A percentile compares a stretch with the other conserved stretches of the same genome.
These are phyloP conservation scores for Coleophora deauratella DNA, from an alignment of 2,888 invertebrate genomes.

Conservation along the genomic window DNA sequence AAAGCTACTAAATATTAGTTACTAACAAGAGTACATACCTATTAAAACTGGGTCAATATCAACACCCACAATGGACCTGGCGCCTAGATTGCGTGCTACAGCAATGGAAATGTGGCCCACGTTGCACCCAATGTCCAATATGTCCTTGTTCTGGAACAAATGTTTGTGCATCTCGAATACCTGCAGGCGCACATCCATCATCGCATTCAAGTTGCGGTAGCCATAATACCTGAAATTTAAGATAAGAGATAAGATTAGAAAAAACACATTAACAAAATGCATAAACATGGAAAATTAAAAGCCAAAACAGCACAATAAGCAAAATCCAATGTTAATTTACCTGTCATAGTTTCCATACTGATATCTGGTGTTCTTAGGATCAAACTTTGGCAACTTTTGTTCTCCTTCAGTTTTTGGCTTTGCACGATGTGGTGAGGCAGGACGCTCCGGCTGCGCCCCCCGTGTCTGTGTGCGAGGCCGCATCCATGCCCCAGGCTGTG, in stretches of 20 bases:
- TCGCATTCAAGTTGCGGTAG: constrained; percentile 88
- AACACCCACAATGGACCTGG: constrained; percentile 90
- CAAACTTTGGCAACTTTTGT: constrained; percentile 77
- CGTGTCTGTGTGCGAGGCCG: constrained; percentile 58
- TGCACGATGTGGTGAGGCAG: constrained; percentile 58
- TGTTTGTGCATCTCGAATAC: constrained; percentile 85
- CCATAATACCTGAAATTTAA: constrained; percentile 87
- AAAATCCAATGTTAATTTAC: constrained; percentile 32
- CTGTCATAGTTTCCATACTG: constrained; percentile 97
- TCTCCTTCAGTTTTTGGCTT: constrained; percentile 52
- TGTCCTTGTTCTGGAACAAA: constrained; percentile 91
- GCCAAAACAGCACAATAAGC: neutral
- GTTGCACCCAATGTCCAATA: constrained; percentile 98
- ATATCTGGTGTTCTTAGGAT: constrained; percentile 85
- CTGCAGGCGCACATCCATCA: constrained; percentile 87
- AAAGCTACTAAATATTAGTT: no score
- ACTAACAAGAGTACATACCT: constrained; percentile 41
- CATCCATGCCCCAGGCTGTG: constrained; percentile 91
- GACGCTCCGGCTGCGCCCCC: constrained; percentile 53
- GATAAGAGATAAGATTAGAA: neutral
- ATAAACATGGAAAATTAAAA: neutral
- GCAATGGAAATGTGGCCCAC: constrained; percentile 95
- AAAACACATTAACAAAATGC: neutral
- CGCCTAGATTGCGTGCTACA: constrained; percentile 89
- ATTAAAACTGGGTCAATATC: constrained; percentile 95